phyloP scores from a whole-genome alignment of 2,113 vertebrate species.

The Pimephales promelas region DNA sequence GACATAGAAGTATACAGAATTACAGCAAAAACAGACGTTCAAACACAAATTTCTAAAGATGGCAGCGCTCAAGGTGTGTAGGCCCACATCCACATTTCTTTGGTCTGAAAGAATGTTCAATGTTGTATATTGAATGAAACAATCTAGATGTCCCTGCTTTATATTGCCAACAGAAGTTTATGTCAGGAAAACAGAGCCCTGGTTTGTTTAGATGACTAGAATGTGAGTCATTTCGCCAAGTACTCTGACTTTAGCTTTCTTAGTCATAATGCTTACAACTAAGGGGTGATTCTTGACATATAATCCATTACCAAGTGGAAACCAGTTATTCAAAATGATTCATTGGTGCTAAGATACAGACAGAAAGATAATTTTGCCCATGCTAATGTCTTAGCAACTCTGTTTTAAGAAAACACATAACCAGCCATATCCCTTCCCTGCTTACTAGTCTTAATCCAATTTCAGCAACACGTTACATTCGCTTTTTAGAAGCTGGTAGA shows the following conservation, averaged over 20 bases:
- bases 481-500: conserved; percentile 62
- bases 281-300: background rate
- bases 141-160: background rate
- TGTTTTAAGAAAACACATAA: conserved; percentile 66
- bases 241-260: background rate
- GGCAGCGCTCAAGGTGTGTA: too few relatives aligned
- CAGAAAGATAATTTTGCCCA: conserved; percentile 70
- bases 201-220: conserved; percentile 20
- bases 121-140: background rate
- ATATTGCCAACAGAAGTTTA: background rate
- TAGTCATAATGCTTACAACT: background rate
- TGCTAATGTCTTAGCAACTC: conserved; percentile 72
- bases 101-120: too few relatives aligned
- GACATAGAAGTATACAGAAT: too few relatives aligned
- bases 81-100: too few relatives aligned
- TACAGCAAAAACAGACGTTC: too few relatives aligned
- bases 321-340: conserved; percentile 40
- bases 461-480: conserved; percentile 70
- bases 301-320: conserved; percentile 18
- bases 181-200: background rate
- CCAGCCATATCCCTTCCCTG: conserved; percentile 69
- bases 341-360: conserved; percentile 66
- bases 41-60: too few relatives aligned
- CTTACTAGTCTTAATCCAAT: conserved; percentile 74
- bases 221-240: conserved; percentile 7